Base-by-base conservation (phyloP, 2,888 invertebrate species). In the Fissipunctia ypsillon region DNA sequence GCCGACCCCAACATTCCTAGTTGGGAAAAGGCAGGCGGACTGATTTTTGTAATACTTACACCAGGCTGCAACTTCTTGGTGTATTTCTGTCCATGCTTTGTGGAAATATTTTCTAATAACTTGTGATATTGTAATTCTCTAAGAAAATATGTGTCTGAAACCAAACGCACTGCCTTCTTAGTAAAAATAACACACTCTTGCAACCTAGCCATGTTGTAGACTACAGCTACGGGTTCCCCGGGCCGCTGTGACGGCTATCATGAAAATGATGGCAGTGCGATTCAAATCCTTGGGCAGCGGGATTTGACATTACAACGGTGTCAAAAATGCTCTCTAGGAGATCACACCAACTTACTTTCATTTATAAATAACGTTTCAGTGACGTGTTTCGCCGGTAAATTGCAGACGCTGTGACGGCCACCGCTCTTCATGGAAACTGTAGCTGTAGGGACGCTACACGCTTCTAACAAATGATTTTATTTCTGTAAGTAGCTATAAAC, bases 101-200 rank as follows among this genome's bases (percentile, higher is more conserved):
- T 86, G 72, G 94, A 94, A 56, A 95, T 83, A 4, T 90, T 73
- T 64, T 80, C 85, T 6, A 94, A 82, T 52, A 93, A 88, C 76
- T 90, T 86, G 52, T 94, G 94, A 66, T 95, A 95, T 43, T 92
- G 88, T 0, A 89, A 69, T 87, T 95, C 95, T 0, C 25, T 61
- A 25, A 6, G 3, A 25, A 0, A 9, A 59, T n/a, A n/a, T 4
- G 95, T 91, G 28, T 73, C 95, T 95, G 85, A 59, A 90, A 90
- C 38, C 31, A 71, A 57, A 7, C 28, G 14, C 22, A 28, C 0
- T 31, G 22, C 2, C 25, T 25, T 19, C 14, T 60, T 63, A 59
- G 10, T 19, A 28, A 3, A 35, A 35, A 35, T n/a, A 35, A 57
- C 22, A 22, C 12, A n/a, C 9, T 48, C n/a, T n/a, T n/a, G n/a